phyloP scores from a whole-genome alignment of 2,888 invertebrate species.

The Eupithecia pulchellata region DNA sequence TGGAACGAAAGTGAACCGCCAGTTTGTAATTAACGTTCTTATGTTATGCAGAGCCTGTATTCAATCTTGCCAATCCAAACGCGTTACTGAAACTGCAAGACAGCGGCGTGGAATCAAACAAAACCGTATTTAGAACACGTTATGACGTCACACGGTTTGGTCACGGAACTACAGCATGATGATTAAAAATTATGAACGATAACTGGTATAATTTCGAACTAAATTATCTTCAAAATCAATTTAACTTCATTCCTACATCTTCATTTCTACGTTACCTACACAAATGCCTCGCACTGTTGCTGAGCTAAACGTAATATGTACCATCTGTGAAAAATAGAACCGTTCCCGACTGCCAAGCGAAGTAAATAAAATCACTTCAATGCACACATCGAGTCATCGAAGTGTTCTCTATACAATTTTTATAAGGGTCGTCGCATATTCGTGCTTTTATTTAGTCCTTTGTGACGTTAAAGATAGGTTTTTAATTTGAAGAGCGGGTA shows the following conservation, averaged over 20 bases:
- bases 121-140: no score
- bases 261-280: neutral
- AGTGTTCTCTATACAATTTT: constrained; percentile 31
- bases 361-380: constrained; percentile 43
- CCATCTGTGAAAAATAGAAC: constrained; percentile 30
- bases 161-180: no score
- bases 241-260: no score
- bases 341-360: constrained; percentile 30
- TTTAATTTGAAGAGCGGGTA: neutral
- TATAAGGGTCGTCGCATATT: constrained; percentile 30
- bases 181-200: no score
- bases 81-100: no score
- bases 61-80: no score
- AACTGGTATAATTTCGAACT: neutral
- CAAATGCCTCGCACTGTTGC: neutral
- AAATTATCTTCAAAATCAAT: neutral
- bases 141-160: no score
- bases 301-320: neutral
- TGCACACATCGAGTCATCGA: constrained; percentile 38
- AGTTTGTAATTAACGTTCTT: no score
- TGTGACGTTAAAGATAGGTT: neutral
- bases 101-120: no score
- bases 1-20: no score
- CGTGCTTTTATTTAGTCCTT: neutral
- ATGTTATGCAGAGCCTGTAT: no score